Evolutionary conservation across 2,888 invertebrate species (phyloP).

Genomic region (Nomada lathburiana): DNA sequence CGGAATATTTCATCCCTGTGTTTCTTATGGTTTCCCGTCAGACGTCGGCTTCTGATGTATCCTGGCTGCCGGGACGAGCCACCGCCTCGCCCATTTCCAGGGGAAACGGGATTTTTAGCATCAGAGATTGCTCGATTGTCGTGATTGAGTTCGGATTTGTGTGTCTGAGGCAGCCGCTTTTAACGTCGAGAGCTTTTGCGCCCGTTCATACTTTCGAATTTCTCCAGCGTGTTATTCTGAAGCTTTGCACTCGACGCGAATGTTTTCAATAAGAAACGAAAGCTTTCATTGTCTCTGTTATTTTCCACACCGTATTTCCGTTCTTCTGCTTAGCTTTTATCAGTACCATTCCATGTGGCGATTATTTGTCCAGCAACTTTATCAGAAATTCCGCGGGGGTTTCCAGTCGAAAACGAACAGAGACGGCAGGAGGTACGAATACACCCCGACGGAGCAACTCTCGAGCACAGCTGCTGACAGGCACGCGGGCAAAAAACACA

Average conservation of each 20-base stretch:
- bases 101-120: neutral
- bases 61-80: neutral
- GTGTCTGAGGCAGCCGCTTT: neutral
- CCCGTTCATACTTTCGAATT: no score
- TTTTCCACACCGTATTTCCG: neutral
- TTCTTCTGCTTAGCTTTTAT: no score
- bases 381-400: no score
- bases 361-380: no score
- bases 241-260: no score
- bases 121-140: neutral
- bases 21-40: slow-evolving; percentile 12
- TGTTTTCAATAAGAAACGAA: no score
- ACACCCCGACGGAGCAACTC: no score
- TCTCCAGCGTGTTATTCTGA: no score
- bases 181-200: no score
- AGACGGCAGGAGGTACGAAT: neutral
- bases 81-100: neutral
- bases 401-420: neutral
- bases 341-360: no score
- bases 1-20: slow-evolving; percentile 24
- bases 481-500: neutral
- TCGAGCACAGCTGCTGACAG: no score
- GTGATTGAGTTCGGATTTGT: neutral
- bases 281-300: neutral
- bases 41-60: neutral